These are phyloP conservation scores for Argentina silus DNA, from an alignment of 2,797 vertebrate species.

Conservation along the genomic window DNA sequence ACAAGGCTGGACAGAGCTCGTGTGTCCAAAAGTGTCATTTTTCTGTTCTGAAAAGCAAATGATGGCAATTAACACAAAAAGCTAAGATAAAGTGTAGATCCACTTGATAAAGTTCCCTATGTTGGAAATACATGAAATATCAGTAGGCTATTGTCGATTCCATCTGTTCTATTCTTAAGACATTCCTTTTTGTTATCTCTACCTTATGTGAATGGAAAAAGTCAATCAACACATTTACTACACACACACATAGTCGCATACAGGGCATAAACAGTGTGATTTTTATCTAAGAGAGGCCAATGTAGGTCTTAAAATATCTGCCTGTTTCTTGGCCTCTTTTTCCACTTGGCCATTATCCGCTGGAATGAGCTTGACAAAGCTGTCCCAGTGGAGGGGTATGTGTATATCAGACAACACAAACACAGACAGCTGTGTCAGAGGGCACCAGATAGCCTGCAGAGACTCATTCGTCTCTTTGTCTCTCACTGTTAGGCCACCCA, in stretches of 20 bases:
- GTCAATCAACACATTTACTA: neutral
- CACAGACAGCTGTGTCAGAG: constrained; percentile 66
- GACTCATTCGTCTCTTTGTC: constrained; percentile 69
- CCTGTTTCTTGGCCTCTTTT: neutral
- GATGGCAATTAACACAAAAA: neutral
- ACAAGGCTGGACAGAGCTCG: neutral
- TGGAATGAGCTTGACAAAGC: constrained; percentile 39
- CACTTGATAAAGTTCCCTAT: neutral
- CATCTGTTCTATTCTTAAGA: neutral
- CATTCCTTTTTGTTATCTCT: neutral
- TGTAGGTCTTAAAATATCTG: neutral
- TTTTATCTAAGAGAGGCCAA: neutral
- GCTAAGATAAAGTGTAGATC: neutral
- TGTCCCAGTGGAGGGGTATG: constrained; percentile 42
- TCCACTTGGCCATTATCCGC: constrained; percentile 34
- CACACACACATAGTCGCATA: neutral
- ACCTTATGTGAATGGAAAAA: neutral
- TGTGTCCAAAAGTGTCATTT: neutral
- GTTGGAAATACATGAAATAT: neutral
- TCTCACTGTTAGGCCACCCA: constrained; percentile 49
- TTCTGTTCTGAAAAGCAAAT: neutral
- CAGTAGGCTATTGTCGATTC: neutral
- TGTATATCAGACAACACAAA: constrained; percentile 62
- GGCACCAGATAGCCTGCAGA: constrained; percentile 58
- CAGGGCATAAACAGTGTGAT: neutral